These are phyloP conservation scores for Pituophis catenifer DNA, from an alignment of 2,113 vertebrate genomes.

Conservation along the genomic window DNA sequence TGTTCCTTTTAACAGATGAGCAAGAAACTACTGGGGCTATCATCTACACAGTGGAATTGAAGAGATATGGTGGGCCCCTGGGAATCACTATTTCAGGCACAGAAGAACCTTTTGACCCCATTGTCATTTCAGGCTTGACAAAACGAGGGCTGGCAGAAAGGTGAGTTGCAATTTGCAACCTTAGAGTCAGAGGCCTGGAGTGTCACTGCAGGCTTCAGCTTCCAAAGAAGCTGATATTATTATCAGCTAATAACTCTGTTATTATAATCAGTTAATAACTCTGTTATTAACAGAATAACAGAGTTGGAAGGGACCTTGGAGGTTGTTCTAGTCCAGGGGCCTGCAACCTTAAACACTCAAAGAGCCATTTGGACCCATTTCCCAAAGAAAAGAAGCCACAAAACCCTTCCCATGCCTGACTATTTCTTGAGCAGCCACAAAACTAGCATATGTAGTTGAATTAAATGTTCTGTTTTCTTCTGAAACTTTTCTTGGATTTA, in stretches of 20 bases:
- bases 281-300: neutral
- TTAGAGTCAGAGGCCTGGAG: neutral
- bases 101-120: conserved; percentile 96
- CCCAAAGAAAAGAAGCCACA: no score
- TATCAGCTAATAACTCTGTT: no score
- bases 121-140: conserved; percentile 93
- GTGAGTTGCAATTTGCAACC: conserved; percentile 66
- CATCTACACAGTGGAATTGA: conserved; percentile 95
- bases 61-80: conserved; percentile 89
- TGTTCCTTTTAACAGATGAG: conserved; percentile 78
- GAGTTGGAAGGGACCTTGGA: neutral
- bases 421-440: no score
- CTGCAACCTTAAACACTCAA: neutral
- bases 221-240: neutral
- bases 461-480: no score
- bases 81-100: conserved; percentile 98
- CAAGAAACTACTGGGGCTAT: conserved; percentile 92
- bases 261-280: neutral
- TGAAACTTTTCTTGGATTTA: no score
- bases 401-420: no score
- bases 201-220: neutral
- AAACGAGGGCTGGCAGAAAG: conserved; percentile 94
- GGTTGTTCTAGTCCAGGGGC: neutral
- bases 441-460: no score
- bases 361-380: no score